These are phyloP conservation scores for Lasioglossum albipes DNA, from an alignment of 1,140 invertebrate genomes.

Conservation along the genomic window DNA sequence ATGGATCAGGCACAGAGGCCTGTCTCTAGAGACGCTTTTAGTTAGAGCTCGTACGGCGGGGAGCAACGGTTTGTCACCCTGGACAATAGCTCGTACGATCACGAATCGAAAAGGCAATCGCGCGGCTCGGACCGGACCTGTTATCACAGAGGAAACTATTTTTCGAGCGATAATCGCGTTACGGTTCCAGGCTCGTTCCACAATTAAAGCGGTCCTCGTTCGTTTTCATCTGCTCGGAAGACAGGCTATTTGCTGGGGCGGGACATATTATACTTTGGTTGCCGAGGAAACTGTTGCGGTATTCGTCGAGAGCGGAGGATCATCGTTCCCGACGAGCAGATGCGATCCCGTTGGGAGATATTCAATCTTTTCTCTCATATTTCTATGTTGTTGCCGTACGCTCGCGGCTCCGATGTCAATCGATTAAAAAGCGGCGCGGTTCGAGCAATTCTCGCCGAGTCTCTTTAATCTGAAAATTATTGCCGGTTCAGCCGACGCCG, in stretches of 20 bases:
- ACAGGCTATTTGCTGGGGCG: neutral
- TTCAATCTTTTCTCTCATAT: neutral
- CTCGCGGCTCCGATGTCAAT: neutral
- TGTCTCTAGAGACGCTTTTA: too few relatives aligned
- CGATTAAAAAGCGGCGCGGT: neutral
- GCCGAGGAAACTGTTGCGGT: too few relatives aligned
- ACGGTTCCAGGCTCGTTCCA: neutral
- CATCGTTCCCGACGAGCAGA: neutral
- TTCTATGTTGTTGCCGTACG: neutral
- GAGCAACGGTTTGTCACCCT: neutral
- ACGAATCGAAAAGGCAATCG: neutral
- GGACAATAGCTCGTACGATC: too few relatives aligned
- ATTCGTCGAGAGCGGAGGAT: too few relatives aligned
- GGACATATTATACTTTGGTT: neutral
- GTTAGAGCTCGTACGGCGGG: too few relatives aligned
- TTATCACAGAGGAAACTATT: neutral
- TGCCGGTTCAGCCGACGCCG: neutral
- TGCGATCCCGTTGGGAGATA: too few relatives aligned
- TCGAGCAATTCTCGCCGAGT: neutral
- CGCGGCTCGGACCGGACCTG: neutral
- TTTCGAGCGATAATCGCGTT: neutral
- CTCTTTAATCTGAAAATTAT: slow-evolving; percentile 17
- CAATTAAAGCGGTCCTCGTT: neutral
- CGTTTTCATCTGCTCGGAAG: neutral
- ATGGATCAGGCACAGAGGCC: too few relatives aligned